Evolutionary conservation across 2,797 vertebrate species (phyloP), one percentile per base, ranked within the genome.

Genomic region (Neosilurus mollespiculum): DNA sequence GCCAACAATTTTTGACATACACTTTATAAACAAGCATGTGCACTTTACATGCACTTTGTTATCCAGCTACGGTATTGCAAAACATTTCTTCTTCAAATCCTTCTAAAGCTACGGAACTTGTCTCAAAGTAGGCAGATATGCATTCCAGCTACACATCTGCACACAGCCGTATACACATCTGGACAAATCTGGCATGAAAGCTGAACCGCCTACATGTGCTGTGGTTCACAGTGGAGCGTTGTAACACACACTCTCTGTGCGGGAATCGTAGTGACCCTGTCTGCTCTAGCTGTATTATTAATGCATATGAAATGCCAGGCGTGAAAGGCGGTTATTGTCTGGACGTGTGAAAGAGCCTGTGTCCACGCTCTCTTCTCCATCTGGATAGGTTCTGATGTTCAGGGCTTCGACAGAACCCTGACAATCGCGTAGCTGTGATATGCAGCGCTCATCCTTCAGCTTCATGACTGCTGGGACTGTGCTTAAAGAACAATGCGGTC

Each of bases 311-410:
- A 92, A 95, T 94, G 93, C 93, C 92, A 88, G 90, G 80, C 85
- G 90, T 94, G 93, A 95, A 94, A 94, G 91, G 84, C 87, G 20
- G 51, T 85, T 90, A 92, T 95, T 95, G 93, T 95, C 64, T 87
- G 89, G 64, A 81, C 22, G 84, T 61, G 88, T 93, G 86, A 94
- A 94, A 93, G 93, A 82, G 61, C 67, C 81, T 84, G 85, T 88
- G 81, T 88, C 80, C 85, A 43, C 9, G 16, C 66, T 53, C 43
- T 64, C 24, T 12, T 81, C 70, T 75, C 64, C 49, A 70, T 83
- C 80, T 81, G 67, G 85, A 26, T 78, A 37, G n/a, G 59, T 64
- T 78, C 15, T 80, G 78, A 80, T 67, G 49, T 80, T 8, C 18
- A 49, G 64, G 26, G 56, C 26, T 80, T 54, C 9, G 18, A 66